Evolutionary conservation across 2,888 invertebrate genomes (phyloP).

Genomic region (Acleris emargana): DNA sequence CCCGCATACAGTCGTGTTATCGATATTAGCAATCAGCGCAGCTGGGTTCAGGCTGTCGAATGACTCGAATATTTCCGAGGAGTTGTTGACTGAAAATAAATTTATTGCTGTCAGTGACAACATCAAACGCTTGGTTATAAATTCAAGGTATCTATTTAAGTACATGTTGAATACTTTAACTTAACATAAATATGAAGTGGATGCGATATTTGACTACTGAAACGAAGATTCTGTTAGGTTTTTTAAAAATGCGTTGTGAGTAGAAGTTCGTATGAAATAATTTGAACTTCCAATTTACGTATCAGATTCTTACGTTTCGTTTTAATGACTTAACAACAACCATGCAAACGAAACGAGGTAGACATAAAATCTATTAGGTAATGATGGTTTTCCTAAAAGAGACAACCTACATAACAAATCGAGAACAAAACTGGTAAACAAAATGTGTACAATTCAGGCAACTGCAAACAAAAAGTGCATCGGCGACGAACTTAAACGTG

Average conservation of each 20-base stretch:
- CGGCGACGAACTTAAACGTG: slow-evolving; percentile 62
- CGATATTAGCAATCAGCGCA: slow-evolving; percentile 83
- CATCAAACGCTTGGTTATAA: background rate
- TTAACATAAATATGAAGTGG: slow-evolving; percentile 17
- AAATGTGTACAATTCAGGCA: slow-evolving; percentile 49
- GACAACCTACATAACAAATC: slow-evolving; percentile 43
- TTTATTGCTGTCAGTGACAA: slow-evolving; percentile 11
- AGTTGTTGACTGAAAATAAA: slow-evolving; percentile 68
- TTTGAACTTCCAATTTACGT: background rate
- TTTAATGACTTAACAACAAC: slow-evolving; percentile 19
- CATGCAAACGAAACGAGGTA: slow-evolving; percentile 26
- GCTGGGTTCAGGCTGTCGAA: slow-evolving; percentile 85
- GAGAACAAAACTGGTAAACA: slow-evolving; percentile 42
- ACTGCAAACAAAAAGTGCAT: slow-evolving; percentile 77
- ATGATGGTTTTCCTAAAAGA: slow-evolving; percentile 15
- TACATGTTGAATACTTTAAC: slow-evolving; percentile 7
- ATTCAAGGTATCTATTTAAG: slow-evolving; percentile 5
- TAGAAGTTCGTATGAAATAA: background rate
- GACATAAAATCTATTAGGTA: slow-evolving; percentile 9
- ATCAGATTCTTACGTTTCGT: slow-evolving; percentile 14
- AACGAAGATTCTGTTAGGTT: slow-evolving; percentile 5
- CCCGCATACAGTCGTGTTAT: slow-evolving; percentile 87
- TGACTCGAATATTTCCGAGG: slow-evolving; percentile 80
- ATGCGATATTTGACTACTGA: background rate
- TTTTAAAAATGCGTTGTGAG: too few relatives aligned